A percentile compares a stretch with the other conserved stretches of the same genome.
Conservation (phyloP, 2,113 vertebrate genomes). For the Periophthalmus modestus region DNA sequence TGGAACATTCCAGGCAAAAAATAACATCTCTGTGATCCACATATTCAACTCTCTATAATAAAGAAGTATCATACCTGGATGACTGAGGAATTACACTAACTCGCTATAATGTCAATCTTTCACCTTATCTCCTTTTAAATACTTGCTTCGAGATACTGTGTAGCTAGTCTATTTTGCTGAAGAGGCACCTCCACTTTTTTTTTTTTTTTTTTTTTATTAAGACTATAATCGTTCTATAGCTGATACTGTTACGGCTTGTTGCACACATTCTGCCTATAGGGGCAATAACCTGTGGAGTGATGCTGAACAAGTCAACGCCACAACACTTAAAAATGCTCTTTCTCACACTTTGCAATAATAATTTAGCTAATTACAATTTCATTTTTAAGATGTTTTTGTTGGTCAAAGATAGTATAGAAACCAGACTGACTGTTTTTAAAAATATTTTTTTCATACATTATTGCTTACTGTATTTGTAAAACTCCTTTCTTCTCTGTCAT, state of each 20-base stretch:
- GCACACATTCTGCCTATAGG: constrained; percentile 34
- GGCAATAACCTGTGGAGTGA: constrained; percentile 55
- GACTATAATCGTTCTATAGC: neutral
- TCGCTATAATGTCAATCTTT: neutral
- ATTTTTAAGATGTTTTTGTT: neutral
- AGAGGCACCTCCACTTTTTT: neutral
- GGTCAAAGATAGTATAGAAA: neutral
- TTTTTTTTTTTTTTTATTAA: neutral
- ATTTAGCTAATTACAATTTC: neutral
- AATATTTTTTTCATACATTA: neutral
- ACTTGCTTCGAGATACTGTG: neutral
- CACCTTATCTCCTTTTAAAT: neutral
- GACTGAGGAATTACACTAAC: no score
- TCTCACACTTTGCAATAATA: neutral
- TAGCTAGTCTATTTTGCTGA: neutral
- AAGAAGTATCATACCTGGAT: no score
- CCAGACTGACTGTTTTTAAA: neutral
- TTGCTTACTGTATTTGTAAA: neutral
- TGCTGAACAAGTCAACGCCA: constrained; percentile 6
- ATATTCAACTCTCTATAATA: no score
- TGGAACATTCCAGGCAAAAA: no score
- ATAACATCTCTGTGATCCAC: no score
- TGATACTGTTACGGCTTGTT: constrained; percentile 12
- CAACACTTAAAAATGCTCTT: neutral
- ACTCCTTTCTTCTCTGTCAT: neutral